Evolutionary conservation across 2,888 invertebrate genomes (phyloP).

Genomic region (Sipha maydis): DNA sequence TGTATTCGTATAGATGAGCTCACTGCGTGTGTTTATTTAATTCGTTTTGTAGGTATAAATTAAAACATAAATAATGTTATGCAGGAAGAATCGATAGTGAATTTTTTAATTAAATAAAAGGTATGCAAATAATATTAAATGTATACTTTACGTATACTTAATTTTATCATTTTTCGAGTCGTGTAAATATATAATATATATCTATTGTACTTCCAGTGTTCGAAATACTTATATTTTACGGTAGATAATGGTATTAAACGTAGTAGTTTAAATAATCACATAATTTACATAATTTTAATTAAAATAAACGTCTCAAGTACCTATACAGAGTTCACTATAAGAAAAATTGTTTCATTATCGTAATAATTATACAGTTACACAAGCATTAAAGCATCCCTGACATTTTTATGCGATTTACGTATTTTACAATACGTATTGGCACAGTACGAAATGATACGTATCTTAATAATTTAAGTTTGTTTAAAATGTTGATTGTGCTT

Average conservation of each 20-base stretch:
- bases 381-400: too few species aligned
- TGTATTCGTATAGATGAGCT: too few species aligned
- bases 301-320: constrained; percentile 25
- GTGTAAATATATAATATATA: not conserved
- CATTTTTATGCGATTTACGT: too few species aligned
- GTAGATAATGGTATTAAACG: constrained; percentile 19
- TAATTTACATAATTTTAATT: constrained; percentile 55
- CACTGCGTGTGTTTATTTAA: too few species aligned
- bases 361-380: not conserved
- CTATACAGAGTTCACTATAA: not conserved
- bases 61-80: too few species aligned
- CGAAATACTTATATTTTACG: constrained; percentile 21
- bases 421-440: too few species aligned
- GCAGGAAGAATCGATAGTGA: not conserved
- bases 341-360: constrained; percentile 2
- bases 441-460: too few species aligned
- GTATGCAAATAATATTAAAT: constrained; percentile 5
- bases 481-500: too few species aligned
- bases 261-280: constrained; percentile 33
- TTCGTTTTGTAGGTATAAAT: too few species aligned
- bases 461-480: too few species aligned
- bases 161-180: not conserved
- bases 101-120: constrained; percentile 10
- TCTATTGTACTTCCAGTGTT: not conserved
- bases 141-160: not conserved